These are phyloP conservation scores for Phaethornis superciliosus DNA, from an alignment of 2,113 vertebrate genomes.

Conservation along the genomic window DNA sequence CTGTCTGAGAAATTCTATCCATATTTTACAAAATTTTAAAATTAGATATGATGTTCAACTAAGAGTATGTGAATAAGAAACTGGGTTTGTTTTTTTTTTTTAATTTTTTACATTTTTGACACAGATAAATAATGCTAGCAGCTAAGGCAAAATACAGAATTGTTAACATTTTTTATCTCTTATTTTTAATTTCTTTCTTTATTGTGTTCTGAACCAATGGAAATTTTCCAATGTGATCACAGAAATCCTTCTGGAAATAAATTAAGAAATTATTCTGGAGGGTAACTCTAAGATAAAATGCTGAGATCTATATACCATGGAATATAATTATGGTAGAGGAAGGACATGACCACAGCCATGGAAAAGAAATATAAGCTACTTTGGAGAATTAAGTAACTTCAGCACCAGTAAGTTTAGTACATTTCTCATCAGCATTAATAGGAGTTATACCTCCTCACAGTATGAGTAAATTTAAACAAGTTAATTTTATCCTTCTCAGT, in stretches of 20 bases:
- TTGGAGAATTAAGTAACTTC: conserved; percentile 43
- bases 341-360: conserved; percentile 11
- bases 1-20: neutral
- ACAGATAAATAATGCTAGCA: neutral
- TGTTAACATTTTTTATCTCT: neutral
- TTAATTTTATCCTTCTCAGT: conserved; percentile 1
- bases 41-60: neutral
- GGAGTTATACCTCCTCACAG: neutral
- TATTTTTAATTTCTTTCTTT: neutral
- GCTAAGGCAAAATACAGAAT: neutral
- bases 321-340: conserved; percentile 18
- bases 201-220: neutral
- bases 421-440: conserved; percentile 45
- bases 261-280: neutral
- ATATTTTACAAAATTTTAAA: neutral
- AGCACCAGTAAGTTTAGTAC: neutral
- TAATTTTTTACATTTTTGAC: neutral
- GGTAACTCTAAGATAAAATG: neutral
- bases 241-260: neutral
- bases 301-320: neutral
- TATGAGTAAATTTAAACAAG: conserved; percentile 27
- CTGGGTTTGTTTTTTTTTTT: too few species aligned
- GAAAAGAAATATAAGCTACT: conserved; percentile 56
- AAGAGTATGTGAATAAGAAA: neutral
- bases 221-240: neutral